A percentile compares a stretch with the other conserved stretches of the same genome.
Evolutionary conservation across 35 echinoderm and acorn worm genomes (phyloP).

Genomic region (Hemicentrotus pulcherrimus): DNA sequence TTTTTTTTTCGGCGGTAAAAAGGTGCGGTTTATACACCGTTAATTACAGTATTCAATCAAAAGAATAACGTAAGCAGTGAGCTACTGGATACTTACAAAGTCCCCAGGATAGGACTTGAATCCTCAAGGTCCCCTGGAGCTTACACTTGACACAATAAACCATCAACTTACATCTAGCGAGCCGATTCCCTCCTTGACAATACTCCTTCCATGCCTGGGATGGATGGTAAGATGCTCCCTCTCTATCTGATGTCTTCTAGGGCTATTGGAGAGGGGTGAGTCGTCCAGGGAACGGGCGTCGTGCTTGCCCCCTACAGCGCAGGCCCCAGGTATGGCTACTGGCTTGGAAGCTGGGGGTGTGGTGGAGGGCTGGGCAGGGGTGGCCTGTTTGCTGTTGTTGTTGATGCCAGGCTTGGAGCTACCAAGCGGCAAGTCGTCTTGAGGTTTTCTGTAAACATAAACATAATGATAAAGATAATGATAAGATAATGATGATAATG

Average conservation of each 20-base stretch:
- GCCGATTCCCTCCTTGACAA: slow-evolving; percentile 86
- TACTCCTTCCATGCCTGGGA: slow-evolving; percentile 85
- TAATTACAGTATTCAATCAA: too few relatives aligned
- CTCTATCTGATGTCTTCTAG: slow-evolving; percentile 72
- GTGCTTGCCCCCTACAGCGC: slow-evolving; percentile 28
- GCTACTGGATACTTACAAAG: too few relatives aligned
- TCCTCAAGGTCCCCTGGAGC: too few relatives aligned
- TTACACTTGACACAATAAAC: not conserved
- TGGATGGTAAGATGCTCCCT: slow-evolving; percentile 94
- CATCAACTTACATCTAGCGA: slow-evolving; percentile 79
- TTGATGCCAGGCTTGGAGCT: slow-evolving; percentile 50
- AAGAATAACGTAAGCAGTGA: too few relatives aligned
- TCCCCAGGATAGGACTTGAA: too few relatives aligned
- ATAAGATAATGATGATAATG: too few relatives aligned
- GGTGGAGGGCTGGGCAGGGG: slow-evolving; percentile 25
- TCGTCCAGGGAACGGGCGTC: slow-evolving; percentile 50
- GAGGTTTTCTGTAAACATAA: slow-evolving; percentile 29
- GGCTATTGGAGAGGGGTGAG: slow-evolving; percentile 63
- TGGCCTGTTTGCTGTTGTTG: slow-evolving; percentile 57
- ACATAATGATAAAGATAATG: not conserved
- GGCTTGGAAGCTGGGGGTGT: slow-evolving; percentile 40
- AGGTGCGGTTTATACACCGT: too few relatives aligned
- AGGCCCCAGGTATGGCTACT: slow-evolving; percentile 50
- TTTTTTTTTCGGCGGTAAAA: too few relatives aligned
- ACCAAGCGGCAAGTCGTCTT: not conserved